Percentiles rank a stretch among this genome's conserved stretches.
phyloP scores from a whole-genome alignment of 2,113 vertebrate species.

The Mormoops blainvillei region DNA sequence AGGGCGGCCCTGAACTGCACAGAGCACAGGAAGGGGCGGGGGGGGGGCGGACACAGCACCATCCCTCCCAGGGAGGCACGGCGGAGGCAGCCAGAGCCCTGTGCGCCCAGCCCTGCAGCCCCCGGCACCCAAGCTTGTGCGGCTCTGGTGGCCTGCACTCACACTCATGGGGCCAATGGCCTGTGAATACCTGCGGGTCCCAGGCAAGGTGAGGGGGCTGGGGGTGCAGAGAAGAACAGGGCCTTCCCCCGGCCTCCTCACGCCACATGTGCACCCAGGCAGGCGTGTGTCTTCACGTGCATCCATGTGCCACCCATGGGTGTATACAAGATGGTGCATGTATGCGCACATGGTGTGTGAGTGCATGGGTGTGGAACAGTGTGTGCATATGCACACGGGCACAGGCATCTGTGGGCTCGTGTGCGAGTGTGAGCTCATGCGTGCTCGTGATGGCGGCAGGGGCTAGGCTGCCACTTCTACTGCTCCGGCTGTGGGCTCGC shows the following conservation, averaged over 20 bases:
- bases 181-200: neutral
- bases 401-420: rapidly evolving
- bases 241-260: neutral
- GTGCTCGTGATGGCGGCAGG: neutral
- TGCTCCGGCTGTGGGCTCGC: too few relatives aligned
- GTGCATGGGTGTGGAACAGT: neutral
- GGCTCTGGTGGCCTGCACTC: neutral
- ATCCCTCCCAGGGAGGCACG: neutral
- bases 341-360: neutral
- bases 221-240: neutral
- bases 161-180: neutral
- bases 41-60: neutral
- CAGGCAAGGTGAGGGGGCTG: neutral
- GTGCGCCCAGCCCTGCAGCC: neutral
- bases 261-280: neutral
- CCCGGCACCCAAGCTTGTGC: neutral
- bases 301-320: too few relatives aligned
- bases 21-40: neutral
- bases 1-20: neutral
- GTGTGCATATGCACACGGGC: neutral
- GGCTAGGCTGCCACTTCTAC: neutral
- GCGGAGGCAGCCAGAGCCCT: neutral
- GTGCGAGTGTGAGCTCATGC: rapidly evolving
- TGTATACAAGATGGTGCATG: neutral
- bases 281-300: too few relatives aligned